Percentiles rank a stretch among this genome's conserved stretches.
Conservation (phyloP, 1,140 invertebrate species). For the Steinernema feltiae region DNA sequence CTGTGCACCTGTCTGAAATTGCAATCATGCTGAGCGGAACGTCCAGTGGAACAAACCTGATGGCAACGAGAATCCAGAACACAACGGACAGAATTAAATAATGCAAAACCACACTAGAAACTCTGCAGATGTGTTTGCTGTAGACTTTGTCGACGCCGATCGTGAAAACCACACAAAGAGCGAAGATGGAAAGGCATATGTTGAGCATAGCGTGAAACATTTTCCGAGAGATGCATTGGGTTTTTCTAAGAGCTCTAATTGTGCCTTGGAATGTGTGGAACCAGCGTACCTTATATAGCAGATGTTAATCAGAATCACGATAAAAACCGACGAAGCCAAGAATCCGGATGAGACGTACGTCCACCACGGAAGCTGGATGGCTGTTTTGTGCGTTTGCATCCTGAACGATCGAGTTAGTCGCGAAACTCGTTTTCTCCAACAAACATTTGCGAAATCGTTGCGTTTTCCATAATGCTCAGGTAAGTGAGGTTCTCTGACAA, state of each 20-base stretch:
- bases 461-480: not conserved
- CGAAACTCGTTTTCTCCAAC: not conserved
- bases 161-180: not conserved
- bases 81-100: not conserved
- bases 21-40: not conserved
- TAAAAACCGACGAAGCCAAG: not conserved
- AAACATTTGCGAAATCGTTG: not conserved
- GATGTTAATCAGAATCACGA: not conserved
- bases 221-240: not conserved
- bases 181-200: not conserved
- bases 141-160: not conserved
- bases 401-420: not conserved
- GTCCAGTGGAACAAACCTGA: not conserved
- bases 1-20: not conserved
- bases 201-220: constrained; percentile 4
- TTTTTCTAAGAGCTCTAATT: too few relatives aligned
- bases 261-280: not conserved
- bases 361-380: not conserved
- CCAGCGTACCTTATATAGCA: not conserved
- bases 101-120: not conserved
- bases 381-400: not conserved
- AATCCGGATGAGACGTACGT: not conserved
- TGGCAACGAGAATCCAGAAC: not conserved
- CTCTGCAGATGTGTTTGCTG: not conserved
- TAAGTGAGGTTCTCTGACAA: not conserved